Evolutionary conservation across 1,140 invertebrate genomes (phyloP).

Genomic region (Dinoponera quadriceps): DNA sequence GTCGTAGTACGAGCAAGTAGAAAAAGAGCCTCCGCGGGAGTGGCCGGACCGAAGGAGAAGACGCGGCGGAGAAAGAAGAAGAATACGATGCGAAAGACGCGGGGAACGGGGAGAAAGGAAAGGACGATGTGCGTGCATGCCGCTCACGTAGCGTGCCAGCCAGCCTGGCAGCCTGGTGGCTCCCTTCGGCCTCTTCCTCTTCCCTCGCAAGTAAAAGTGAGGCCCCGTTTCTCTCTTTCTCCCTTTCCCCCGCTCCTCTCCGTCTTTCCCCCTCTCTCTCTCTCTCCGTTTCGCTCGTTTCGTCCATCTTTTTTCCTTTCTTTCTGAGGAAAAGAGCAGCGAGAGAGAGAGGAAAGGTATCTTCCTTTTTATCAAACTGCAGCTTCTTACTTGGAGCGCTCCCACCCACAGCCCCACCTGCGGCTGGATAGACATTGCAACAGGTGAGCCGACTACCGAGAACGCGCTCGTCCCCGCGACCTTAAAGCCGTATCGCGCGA

Average conservation of each 20-base stretch:
- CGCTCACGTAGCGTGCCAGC: slow-evolving; percentile 82
- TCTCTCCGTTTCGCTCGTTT: not conserved
- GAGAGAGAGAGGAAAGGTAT: slow-evolving; percentile 73
- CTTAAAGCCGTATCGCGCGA: slow-evolving; percentile 67
- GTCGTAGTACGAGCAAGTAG: slow-evolving; percentile 15
- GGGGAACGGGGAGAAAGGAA: slow-evolving; percentile 56
- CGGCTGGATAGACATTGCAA: slow-evolving; percentile 71
- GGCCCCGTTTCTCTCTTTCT: slow-evolving; percentile 43
- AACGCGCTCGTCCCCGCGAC: slow-evolving; percentile 42
- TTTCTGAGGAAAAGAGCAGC: slow-evolving; percentile 40
- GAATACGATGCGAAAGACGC: slow-evolving; percentile 34
- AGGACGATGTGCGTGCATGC: slow-evolving; percentile 82
- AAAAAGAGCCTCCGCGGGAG: slow-evolving; percentile 66
- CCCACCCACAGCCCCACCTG: slow-evolving; percentile 83
- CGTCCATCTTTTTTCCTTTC: slow-evolving; percentile 30
- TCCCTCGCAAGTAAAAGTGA: slow-evolving; percentile 60
- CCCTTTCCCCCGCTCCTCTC: slow-evolving; percentile 37
- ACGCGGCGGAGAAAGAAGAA: slow-evolving; percentile 69
- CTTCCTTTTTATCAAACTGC: slow-evolving; percentile 82
- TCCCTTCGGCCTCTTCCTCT: slow-evolving; percentile 60
- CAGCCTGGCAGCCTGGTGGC: slow-evolving; percentile 71
- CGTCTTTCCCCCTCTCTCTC: slow-evolving; percentile 34
- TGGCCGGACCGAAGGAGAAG: slow-evolving; percentile 54
- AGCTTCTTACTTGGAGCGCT: slow-evolving; percentile 79
- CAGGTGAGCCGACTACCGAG: slow-evolving; percentile 77